phyloP scores from a whole-genome alignment of 2,888 invertebrate species.

The Ditylenchus weischeri region DNA sequence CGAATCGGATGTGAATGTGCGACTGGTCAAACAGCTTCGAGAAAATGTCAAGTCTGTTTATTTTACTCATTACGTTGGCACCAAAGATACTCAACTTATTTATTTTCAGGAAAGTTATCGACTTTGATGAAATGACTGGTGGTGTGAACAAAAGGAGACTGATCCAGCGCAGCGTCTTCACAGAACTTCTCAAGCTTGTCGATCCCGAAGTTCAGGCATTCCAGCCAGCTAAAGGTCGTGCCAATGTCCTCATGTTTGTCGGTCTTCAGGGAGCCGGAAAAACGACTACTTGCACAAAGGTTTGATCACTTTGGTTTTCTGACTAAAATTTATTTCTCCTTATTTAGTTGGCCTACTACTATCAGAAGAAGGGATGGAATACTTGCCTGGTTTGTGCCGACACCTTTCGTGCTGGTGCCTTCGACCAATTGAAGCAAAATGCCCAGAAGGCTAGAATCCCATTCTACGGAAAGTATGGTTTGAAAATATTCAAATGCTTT shows the following conservation, averaged over 20 bases:
- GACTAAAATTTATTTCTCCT: background rate
- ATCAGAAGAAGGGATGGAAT: conserved; percentile 98
- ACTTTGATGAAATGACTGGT: conserved; percentile 96
- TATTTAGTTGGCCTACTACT: conserved; percentile 84
- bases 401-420: conserved; percentile 98
- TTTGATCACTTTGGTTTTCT: conserved; percentile 35
- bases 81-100: background rate
- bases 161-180: conserved; percentile 96
- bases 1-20: conserved; percentile 92
- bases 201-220: conserved; percentile 96
- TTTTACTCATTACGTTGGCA: background rate
- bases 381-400: conserved; percentile 97
- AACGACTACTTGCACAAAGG: conserved; percentile 97
- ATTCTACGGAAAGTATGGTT: conserved; percentile 88
- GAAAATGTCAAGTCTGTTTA: conserved; percentile 80
- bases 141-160: conserved; percentile 95
- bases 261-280: conserved; percentile 98
- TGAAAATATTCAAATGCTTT: background rate
- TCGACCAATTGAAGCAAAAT: conserved; percentile 84
- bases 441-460: conserved; percentile 73
- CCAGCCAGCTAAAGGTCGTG: conserved; percentile 87
- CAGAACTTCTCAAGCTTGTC: conserved; percentile 94
- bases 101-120: conserved; percentile 66
- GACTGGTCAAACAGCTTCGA: conserved; percentile 85
- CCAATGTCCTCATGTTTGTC: conserved; percentile 98